A percentile compares a stretch with the other conserved stretches of the same genome.
Conservation (phyloP, 1,140 invertebrate genomes). For the Agrilus planipennis region DNA sequence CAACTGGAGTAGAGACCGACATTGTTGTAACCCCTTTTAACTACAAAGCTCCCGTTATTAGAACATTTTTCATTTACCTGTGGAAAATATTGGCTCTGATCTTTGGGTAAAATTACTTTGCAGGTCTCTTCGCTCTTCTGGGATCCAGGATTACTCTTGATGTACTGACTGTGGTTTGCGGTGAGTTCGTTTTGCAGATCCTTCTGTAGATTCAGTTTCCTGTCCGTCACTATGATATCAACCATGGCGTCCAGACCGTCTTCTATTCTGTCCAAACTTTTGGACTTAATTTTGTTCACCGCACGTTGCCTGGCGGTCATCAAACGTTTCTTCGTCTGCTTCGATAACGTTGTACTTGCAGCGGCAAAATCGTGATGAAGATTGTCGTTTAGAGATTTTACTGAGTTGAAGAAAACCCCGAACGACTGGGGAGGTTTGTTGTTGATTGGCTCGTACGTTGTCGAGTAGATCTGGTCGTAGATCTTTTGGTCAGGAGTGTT, state of each 20-base stretch:
- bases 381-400: constrained; percentile 18
- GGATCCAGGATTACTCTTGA: constrained; percentile 19
- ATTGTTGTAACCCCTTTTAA: constrained; percentile 45
- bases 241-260: constrained; percentile 61
- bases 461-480: too few species aligned
- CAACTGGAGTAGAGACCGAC: constrained; percentile 47
- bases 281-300: constrained; percentile 40
- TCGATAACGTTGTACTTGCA: not conserved
- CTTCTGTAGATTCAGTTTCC: too few species aligned
- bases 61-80: constrained; percentile 24
- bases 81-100: constrained; percentile 30
- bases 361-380: constrained; percentile 25
- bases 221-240: constrained; percentile 50
- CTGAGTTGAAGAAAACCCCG: too few species aligned
- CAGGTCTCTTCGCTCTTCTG: constrained; percentile 24
- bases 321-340: not conserved
- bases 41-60: constrained; percentile 39
- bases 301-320: not conserved
- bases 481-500: too few species aligned
- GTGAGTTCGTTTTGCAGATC: constrained; percentile 31
- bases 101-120: constrained; percentile 32
- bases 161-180: constrained; percentile 10
- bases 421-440: too few species aligned
- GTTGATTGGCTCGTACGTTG: too few species aligned
- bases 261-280: constrained; percentile 65